These are phyloP conservation scores for Dasyurus viverrinus DNA, from an alignment of 2,113 vertebrate species.

Conservation along the genomic window DNA sequence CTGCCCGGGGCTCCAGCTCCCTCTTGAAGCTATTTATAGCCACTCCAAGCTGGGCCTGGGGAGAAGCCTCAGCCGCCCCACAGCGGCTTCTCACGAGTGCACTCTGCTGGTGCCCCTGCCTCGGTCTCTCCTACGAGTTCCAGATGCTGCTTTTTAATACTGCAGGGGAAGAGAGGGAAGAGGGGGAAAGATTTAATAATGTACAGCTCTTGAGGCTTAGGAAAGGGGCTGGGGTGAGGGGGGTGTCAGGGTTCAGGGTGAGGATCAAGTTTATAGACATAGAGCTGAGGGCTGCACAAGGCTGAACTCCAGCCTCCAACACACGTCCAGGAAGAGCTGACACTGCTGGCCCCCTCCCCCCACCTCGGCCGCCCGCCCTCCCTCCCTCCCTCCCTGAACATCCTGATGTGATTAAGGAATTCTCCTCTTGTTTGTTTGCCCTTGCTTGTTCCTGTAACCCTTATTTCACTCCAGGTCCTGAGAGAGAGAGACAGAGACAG, in stretches of 20 bases:
- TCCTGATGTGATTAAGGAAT: constrained; percentile 93
- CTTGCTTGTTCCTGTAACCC: constrained; percentile 88
- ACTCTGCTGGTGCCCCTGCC: constrained; percentile 82
- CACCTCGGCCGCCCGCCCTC: constrained; percentile 48
- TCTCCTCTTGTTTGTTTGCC: constrained; percentile 89
- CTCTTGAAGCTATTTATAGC: constrained; percentile 80
- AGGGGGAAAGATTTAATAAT: constrained; percentile 81
- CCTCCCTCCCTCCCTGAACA: constrained; percentile 85
- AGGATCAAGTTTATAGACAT: constrained; percentile 87
- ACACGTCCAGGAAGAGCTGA: constrained; percentile 90
- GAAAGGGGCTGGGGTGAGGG: constrained; percentile 72
- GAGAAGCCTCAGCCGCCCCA: constrained; percentile 68
- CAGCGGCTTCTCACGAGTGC: constrained; percentile 76
- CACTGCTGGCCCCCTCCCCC: constrained; percentile 81
- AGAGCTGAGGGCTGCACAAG: constrained; percentile 77
- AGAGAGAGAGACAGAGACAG: constrained; percentile 63
- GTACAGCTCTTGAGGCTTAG: constrained; percentile 73
- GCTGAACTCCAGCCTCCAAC: constrained; percentile 85
- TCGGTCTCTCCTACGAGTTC: constrained; percentile 83
- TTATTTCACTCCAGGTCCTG: constrained; percentile 80
- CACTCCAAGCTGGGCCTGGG: constrained; percentile 59
- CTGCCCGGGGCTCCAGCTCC: constrained; percentile 76
- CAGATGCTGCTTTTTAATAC: constrained; percentile 85
- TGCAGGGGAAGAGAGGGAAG: constrained; percentile 68
- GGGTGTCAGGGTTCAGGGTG: constrained; percentile 86